Evolutionary conservation across 2,888 invertebrate species (phyloP).

Genomic region (Osmoderma eremita): DNA sequence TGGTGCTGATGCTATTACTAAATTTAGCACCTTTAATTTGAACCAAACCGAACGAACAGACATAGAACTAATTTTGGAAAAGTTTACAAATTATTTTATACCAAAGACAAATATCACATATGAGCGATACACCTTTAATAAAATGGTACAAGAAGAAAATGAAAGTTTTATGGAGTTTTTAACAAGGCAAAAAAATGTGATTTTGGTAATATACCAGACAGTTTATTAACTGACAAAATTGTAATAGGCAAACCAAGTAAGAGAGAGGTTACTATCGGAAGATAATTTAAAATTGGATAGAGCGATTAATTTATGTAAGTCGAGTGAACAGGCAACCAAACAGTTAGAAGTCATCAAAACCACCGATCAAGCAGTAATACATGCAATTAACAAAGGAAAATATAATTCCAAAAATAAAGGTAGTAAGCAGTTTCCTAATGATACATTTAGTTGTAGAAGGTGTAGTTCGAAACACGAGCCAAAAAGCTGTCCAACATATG

Average conservation of each 20-base stretch:
- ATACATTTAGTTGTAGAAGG: background rate
- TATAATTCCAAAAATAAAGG: background rate
- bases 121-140: background rate
- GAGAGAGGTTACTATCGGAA: background rate
- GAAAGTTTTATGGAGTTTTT: slow-evolving; percentile 6
- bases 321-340: background rate
- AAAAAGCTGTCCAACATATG: background rate
- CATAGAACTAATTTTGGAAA: background rate
- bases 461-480: background rate
- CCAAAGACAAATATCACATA: slow-evolving; percentile 5
- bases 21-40: slow-evolving; percentile 13
- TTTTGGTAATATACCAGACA: background rate
- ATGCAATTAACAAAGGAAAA: background rate
- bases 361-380: background rate
- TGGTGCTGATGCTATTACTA: slow-evolving; percentile 7
- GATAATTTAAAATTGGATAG: background rate
- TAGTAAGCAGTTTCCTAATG: background rate
- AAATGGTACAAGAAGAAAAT: background rate
- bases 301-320: background rate
- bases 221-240: background rate
- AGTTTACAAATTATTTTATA: slow-evolving; percentile 5
- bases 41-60: background rate
- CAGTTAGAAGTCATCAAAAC: too few relatives aligned
- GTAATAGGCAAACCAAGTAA: background rate
- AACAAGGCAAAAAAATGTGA: background rate